phyloP scores from a whole-genome alignment of 2,113 vertebrate genomes.

The Turdus rufiventris region DNA sequence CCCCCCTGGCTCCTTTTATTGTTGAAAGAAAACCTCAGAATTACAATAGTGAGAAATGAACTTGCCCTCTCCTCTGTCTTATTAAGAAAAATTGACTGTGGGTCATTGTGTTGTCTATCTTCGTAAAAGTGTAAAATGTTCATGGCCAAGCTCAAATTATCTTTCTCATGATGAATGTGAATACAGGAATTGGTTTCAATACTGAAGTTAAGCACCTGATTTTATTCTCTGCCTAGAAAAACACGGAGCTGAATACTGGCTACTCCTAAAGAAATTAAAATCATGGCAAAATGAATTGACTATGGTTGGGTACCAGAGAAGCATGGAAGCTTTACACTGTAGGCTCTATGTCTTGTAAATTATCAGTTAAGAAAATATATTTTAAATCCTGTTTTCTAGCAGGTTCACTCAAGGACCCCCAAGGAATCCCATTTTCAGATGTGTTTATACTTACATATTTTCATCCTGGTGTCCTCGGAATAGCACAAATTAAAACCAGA shows the following conservation, averaged over 20 bases:
- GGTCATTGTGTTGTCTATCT: background rate
- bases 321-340: background rate
- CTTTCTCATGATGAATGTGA: background rate
- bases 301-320: background rate
- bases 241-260: background rate
- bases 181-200: background rate
- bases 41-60: background rate
- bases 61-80: background rate
- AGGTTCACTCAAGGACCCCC: background rate
- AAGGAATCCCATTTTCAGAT: background rate
- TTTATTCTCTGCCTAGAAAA: background rate
- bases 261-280: background rate
- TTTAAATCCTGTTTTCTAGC: background rate
- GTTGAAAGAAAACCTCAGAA: background rate
- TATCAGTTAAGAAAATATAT: background rate
- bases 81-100: background rate
- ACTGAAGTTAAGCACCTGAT: background rate
- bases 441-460: background rate
- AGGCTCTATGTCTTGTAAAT: background rate
- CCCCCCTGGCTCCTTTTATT: background rate
- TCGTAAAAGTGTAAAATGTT: background rate
- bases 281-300: background rate
- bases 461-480: background rate
- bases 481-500: background rate
- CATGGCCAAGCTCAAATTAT: background rate